Base-by-base conservation (phyloP, 2,888 invertebrate genomes). In the Drosophila engyochracea region DNA sequence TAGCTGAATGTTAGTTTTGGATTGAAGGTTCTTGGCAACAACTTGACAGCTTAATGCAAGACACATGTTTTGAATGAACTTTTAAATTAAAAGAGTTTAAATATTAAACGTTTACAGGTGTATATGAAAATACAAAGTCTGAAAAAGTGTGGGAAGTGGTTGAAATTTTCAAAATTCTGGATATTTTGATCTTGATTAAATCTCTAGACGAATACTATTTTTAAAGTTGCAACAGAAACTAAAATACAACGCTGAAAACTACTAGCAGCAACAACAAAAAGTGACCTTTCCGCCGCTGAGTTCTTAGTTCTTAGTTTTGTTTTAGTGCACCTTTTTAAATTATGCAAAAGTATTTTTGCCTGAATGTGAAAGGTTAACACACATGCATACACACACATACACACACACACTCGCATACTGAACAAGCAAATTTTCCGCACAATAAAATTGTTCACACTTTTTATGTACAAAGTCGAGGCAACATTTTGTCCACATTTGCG, bases 391-490 rank as follows among this genome's bases (percentile, higher is more conserved):
- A 37, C 37, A 54, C 31, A 4, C 37, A 62, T 2, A 3, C 3
- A 25, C 25, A 28, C 37, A 54, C 31, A 4, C 41, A 62, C 54
- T 69, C 47, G 33, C 66, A 55, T 14, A 39, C 49, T 70, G 57
- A 80, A 73, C 74, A 59, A 72, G 78, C 64, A 70, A 70, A 81
- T 85, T 87, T 89, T 89, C 85, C 89, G 74, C 88, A 76, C 85
- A 89, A 89, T 87, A 81, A 83, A 87, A 81, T 82, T 82, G 71
- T 82, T 83, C 79, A 89, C 89, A 85, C 87, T 83, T 76, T 80
- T 79, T 67, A 72, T 82, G 69, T 73, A 72, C 28, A 67, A 63
- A 72, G 58, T 62, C n/a, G 60, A 28, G 25, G 44, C 41, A 22
- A 41, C 60, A 22, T 59, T 54, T 75, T 61, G 39, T 33, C 4